Percentiles rank a stretch among this genome's conserved stretches.
Evolutionary conservation across 2,113 vertebrate species (phyloP).

Genomic region (Prionailurus bengalensis): DNA sequence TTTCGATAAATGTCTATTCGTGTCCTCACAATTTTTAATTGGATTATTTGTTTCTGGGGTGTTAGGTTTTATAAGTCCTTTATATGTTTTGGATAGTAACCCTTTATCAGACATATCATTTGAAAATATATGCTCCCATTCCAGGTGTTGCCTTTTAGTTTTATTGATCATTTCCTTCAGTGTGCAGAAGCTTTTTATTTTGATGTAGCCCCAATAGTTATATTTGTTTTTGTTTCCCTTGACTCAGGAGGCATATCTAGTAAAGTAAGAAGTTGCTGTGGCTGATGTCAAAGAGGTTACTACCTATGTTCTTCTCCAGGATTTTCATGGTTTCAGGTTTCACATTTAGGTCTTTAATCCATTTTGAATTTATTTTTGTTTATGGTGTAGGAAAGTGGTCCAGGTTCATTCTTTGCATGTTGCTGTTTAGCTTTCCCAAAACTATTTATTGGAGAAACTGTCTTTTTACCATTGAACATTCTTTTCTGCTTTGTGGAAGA

Average conservation of each 20-base stretch:
- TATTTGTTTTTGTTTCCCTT: too few relatives aligned
- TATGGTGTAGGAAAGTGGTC: background rate
- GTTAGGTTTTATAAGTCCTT: background rate
- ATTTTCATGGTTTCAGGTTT: too few relatives aligned
- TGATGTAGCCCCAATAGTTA: background rate
- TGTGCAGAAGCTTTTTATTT: background rate
- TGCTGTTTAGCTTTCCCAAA: background rate
- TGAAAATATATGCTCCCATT: background rate
- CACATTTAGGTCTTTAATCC: too few relatives aligned
- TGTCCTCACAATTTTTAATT: background rate
- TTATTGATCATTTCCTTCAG: background rate
- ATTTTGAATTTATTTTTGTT: too few relatives aligned
- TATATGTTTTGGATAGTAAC: background rate
- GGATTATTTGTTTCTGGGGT: background rate
- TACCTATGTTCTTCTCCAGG: too few relatives aligned
- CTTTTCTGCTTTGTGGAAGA: too few relatives aligned
- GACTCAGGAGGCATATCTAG: too few relatives aligned
- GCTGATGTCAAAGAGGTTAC: too few relatives aligned
- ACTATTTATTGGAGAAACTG: background rate
- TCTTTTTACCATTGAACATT: background rate
- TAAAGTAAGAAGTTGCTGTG: too few relatives aligned
- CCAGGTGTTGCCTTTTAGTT: background rate
- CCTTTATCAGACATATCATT: background rate
- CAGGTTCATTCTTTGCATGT: background rate
- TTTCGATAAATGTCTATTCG: background rate